Evolutionary conservation across 92 coral and sea anemone genomes (phyloP), one percentile per base, ranked within the genome.

Genomic region (Scolanthus callimorphus): DNA sequence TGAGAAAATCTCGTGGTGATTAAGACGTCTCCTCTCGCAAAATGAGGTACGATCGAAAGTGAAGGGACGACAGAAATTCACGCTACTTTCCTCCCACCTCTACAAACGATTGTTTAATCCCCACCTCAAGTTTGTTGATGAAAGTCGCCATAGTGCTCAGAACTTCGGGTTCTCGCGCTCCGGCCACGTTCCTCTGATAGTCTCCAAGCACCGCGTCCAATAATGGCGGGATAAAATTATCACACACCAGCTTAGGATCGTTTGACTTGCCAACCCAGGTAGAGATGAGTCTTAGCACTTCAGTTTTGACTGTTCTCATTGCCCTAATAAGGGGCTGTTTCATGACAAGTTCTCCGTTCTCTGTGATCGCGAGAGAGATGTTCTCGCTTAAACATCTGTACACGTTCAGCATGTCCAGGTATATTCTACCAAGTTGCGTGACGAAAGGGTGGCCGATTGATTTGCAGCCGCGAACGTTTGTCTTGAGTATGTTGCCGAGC

Each of bases 361-460:
- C 77, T 17, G 94, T 81, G 12, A 90, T 90, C 1, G 98, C 98
- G 31, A 86, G 76, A 22, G 98, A 92, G 55, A 92, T 92, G 74
- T 92, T 88, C 70, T 92, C 98, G 67, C 98, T 92, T 1, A 92
- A 71, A 74, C 98, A 92, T n/a, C 98, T 69, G 70, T 92, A 92
- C 3, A 92, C 96, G 55, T 92, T 92, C 26, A 92, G 73, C 98
- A 92, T 92, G 81, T 92, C 98, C 85, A 92, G 62, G 81, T 92
- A 92, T 50, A 92, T 89, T 53, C 98, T 76, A 20, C 98, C 98
- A 15, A 92, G 86, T 54, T 92, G 98, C 13, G 98, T 92, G 37
- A 92, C 98, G 62, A 92, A 92, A 29, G 98, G 92, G 61, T 92
- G 98, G 30, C 98, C 98, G 44, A 92, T 86, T 0, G 98, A 84